Base-by-base conservation (phyloP, 2,797 vertebrate genomes). In the Hirundo rustica region DNA sequence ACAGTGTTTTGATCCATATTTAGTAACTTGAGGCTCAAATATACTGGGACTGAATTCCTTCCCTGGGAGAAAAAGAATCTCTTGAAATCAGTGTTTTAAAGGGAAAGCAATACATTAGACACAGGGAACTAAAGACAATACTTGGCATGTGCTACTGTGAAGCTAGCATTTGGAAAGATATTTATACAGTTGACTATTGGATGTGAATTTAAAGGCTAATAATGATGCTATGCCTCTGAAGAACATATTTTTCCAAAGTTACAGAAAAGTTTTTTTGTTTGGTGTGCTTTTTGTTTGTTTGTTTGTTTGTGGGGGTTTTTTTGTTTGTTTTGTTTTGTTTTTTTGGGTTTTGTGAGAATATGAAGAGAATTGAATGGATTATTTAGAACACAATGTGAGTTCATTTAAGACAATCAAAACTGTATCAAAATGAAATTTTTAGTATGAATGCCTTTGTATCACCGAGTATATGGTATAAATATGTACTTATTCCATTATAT, bases 1-100 rank as follows among this genome's bases (percentile, higher is more conserved):
- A 86, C 48, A 70, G 15, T 82, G 64, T 42, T 93, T 86, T 95
- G 88, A 87, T 92, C 55, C 55, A 47, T 85, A 74, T 78, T 81
- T 92, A 88, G 51, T 53, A 84, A 88, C 71, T 48, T 29, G 14
- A 92, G 38, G 58, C 42, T 94, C 30, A 90, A 62, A 79, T 73
- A 73, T 42, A 75, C 32, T 57, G n/a, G 12, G 45, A 70, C 62
- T 81, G 27, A 92, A 86, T 74, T 93, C 22, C 13, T 88, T 81
- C 53, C 26, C 50, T 64, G 58, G 58, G 76, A 84, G 66, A 66
- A 91, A 89, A 89, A 72, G 13, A 84, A 70, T 66, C 29, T 84
- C 51, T 75, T 66, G 48, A 85, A 91, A 92, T 57, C 34, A 64
- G 17, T 34, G 15, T 80, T 93, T 94, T 88, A 81, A 77, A 84